phyloP scores from a whole-genome alignment of 92 coral and sea anemone genomes.

The Muricea muricata region DNA sequence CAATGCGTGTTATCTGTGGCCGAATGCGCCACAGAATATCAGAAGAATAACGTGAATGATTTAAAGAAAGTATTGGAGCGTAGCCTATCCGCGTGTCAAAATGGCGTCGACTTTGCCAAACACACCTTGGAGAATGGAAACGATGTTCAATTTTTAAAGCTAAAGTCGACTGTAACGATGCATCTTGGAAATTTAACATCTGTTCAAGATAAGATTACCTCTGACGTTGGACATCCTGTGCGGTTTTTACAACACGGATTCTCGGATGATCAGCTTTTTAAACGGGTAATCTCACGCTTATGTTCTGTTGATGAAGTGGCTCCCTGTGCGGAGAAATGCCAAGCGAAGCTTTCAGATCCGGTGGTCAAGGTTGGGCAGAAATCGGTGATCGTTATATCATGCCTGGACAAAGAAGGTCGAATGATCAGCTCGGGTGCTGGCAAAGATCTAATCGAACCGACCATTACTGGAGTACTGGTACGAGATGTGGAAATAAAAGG shows the following conservation, averaged over 20 bases:
- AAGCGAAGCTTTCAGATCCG: not conserved
- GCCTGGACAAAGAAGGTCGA: constrained; percentile 1
- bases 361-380: not conserved
- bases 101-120: not conserved
- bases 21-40: not conserved
- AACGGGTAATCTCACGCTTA: not conserved
- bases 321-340: not conserved
- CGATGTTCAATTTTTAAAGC: not conserved
- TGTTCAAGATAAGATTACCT: not conserved
- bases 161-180: not conserved
- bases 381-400: not conserved
- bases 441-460: not conserved
- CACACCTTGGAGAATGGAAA: not conserved
- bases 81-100: not conserved
- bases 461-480: not conserved
- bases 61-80: not conserved
- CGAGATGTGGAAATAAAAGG: not conserved
- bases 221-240: not conserved
- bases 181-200: not conserved
- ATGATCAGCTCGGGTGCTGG: not conserved
- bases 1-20: not conserved
- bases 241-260: not conserved
- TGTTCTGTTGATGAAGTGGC: not conserved
- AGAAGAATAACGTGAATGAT: not conserved
- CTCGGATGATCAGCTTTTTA: not conserved